Conservation (phyloP, 2,888 invertebrate genomes). For the Drosophila kokeensis region DNA sequence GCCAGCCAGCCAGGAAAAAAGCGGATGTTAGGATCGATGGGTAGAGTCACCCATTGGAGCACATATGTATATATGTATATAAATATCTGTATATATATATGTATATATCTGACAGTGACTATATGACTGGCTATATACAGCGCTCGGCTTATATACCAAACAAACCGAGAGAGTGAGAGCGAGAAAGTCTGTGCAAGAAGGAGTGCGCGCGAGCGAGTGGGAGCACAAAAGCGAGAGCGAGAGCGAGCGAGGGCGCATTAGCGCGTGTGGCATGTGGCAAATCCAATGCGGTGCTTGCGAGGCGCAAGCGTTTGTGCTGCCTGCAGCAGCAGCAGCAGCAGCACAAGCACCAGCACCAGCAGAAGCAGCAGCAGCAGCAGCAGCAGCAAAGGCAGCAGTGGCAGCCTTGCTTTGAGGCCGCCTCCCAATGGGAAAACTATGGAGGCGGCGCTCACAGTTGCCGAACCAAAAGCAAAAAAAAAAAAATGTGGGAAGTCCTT, state of each 20-base stretch:
- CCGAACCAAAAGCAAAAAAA: slow-evolving; percentile 16
- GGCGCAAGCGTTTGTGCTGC: slow-evolving; percentile 73
- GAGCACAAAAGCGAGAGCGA: slow-evolving; percentile 9
- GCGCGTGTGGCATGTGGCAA: slow-evolving; percentile 25
- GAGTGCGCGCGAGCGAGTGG: slow-evolving; percentile 8
- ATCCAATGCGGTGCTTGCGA: slow-evolving; percentile 55
- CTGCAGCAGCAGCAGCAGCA: slow-evolving; percentile 23
- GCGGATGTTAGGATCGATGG: not conserved
- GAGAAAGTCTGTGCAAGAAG: not conserved
- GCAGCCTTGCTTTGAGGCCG: slow-evolving; percentile 33
- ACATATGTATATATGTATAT: slow-evolving; percentile 38
- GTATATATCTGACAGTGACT: not conserved
- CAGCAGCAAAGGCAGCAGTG: slow-evolving; percentile 20
- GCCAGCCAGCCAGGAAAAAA: slow-evolving; percentile 3
- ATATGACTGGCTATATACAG: slow-evolving; percentile 6
- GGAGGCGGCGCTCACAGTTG: slow-evolving; percentile 42
- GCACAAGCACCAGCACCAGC: slow-evolving; percentile 24
- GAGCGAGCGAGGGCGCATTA: slow-evolving; percentile 28
- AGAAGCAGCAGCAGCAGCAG: slow-evolving; percentile 23
- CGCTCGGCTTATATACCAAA: slow-evolving; percentile 30
- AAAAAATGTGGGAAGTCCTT: slow-evolving; percentile 78
- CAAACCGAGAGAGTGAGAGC: slow-evolving; percentile 18
- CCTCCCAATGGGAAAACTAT: slow-evolving; percentile 75
- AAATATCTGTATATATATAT: not conserved
- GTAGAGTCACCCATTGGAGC: slow-evolving; percentile 12